phyloP scores from a whole-genome alignment of 1,140 invertebrate species.

The Pararge aegeria region DNA sequence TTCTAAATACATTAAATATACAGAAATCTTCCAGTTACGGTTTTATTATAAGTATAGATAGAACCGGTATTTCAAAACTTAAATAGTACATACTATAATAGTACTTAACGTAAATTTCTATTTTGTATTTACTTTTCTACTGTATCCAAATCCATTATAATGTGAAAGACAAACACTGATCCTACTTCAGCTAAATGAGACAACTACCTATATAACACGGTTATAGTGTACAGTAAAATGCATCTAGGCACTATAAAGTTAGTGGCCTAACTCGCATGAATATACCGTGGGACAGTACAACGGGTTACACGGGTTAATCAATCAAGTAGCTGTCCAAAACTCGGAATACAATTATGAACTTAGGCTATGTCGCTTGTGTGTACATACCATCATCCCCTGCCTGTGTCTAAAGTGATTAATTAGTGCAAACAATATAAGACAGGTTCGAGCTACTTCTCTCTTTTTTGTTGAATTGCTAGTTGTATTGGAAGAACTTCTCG shows the following conservation, averaged over 20 bases:
- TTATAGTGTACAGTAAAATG: constrained; percentile 20
- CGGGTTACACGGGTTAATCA: constrained; percentile 52
- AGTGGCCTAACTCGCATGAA: constrained; percentile 24
- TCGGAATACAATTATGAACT: constrained; percentile 76
- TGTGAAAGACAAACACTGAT: constrained; percentile 29
- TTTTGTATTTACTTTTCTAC: constrained; percentile 1
- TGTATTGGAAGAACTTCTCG: not conserved
- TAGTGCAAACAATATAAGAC: constrained; percentile 43
- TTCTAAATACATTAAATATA: too few species aligned
- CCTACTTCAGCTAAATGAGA: constrained; percentile 10
- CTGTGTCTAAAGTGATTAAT: constrained; percentile 58
- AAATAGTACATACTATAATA: too few species aligned
- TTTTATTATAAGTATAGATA: too few species aligned
- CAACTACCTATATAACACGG: constrained; percentile 20
- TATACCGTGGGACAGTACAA: constrained; percentile 38
- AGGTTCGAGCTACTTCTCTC: constrained; percentile 10
- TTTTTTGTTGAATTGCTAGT: not conserved
- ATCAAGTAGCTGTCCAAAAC: constrained; percentile 65
- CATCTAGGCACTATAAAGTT: constrained; percentile 31
- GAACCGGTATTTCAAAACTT: too few species aligned
- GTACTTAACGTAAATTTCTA: too few species aligned
- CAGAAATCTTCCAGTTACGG: too few species aligned
- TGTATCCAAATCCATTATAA: constrained; percentile 27
- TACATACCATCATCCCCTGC: constrained; percentile 45
- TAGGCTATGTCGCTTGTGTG: constrained; percentile 60